Base-by-base conservation (phyloP, 2,797 vertebrate species). In the Dendrocincla fuliginosa region DNA sequence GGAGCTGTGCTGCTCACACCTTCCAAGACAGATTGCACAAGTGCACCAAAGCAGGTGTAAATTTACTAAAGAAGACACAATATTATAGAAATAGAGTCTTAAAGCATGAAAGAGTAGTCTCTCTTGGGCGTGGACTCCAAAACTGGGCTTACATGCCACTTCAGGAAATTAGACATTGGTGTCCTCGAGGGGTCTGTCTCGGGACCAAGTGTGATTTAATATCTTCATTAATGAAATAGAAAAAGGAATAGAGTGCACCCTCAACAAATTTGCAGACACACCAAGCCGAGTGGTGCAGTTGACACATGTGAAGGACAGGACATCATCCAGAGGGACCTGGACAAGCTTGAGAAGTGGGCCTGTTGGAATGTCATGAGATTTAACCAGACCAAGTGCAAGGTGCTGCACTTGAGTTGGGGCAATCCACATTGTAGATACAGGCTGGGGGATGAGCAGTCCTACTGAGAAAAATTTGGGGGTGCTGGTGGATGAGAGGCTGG, bases 131-230 rank as follows among this genome's bases (percentile, higher is more conserved):
- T 6, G 8, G 16, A 33, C 15, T 73, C 17, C 37, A 52, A 61
- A 93, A 59, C 0, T 1, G 0, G 59, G 10, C 10, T 39, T 74
- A 16, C 0, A 0, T 11, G 15, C 25, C 41, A 19, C 18, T 74
- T 77, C 35, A 70, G 44, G 18, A 77, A 70, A 52, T 27, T 46
- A 52, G n/a, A 39, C 20, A 4, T 39, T 46, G 4, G 9, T 50
- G 37, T 50, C 28, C 11, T 70, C 44, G 17, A 63, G 37, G 15
- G 11, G 16, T 65, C 22, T 8, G 11, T 46, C 13, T 9, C 46
- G 32, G 17, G 5, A 19, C 8, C 6, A 77, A 77, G 6, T 83
- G 55, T 14, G 24, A 64, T 64, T 70, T 50, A 9, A 16, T 39
- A 64, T 32, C 14, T 50, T 64, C 57, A 39, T 39, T 57, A 33